These are phyloP conservation scores for Macrotrachela quadricornifera DNA, from an alignment of 1,140 invertebrate genomes.

Conservation along the genomic window DNA sequence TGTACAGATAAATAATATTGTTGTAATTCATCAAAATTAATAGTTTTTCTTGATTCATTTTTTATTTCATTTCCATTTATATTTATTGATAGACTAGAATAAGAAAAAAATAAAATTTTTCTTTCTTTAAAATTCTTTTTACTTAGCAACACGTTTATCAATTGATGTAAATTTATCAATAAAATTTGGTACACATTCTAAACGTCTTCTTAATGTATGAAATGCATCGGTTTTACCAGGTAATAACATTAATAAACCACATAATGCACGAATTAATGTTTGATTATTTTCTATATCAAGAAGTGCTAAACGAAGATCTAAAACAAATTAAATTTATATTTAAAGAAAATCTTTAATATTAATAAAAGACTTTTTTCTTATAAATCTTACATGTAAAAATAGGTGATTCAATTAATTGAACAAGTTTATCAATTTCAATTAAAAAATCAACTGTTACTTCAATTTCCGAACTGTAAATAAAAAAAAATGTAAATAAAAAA, in stretches of 20 bases:
- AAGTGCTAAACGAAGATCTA: slow-evolving; percentile 72
- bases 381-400: slow-evolving; percentile 96
- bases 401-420: slow-evolving; percentile 90
- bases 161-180: background rate
- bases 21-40: too few relatives aligned
- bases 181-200: slow-evolving; percentile 57
- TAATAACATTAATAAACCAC: slow-evolving; percentile 84
- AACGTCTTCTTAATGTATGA: slow-evolving; percentile 54
- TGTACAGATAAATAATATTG: too few relatives aligned
- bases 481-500: background rate
- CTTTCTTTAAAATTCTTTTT: too few relatives aligned
- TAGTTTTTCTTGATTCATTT: too few relatives aligned
- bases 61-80: too few relatives aligned
- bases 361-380: too few relatives aligned
- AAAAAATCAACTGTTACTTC: slow-evolving; percentile 89
- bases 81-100: too few relatives aligned
- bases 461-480: slow-evolving; percentile 49
- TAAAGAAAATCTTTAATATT: slow-evolving; percentile 3
- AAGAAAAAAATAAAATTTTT: too few relatives aligned
- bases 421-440: slow-evolving; percentile 82
- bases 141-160: too few relatives aligned
- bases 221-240: slow-evolving; percentile 83
- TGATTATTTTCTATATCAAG: slow-evolving; percentile 55
- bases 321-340: slow-evolving; percentile 11
- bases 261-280: slow-evolving; percentile 63